phyloP scores from a whole-genome alignment of 2,888 invertebrate genomes.

The Leptodirus hochenwartii region DNA sequence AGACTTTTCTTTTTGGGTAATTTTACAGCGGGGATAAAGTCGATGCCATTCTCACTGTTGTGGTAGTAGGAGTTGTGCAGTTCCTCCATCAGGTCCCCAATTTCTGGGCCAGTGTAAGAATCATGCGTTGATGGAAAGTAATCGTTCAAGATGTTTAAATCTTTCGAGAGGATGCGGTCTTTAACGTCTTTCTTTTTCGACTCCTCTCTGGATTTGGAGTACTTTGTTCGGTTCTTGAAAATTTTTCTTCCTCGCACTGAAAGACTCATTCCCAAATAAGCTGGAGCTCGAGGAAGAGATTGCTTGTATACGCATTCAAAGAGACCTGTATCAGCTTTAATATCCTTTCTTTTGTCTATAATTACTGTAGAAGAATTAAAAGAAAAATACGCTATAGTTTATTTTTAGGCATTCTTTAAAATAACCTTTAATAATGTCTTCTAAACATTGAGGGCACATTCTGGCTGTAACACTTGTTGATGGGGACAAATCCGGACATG shows the following conservation, averaged over 20 bases:
- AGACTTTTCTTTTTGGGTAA: too few relatives aligned
- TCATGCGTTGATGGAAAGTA: too few relatives aligned
- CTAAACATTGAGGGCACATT: conserved; percentile 72
- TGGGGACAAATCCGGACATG: conserved; percentile 81
- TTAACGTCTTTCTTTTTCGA: conserved; percentile 26
- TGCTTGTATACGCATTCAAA: conserved; percentile 70
- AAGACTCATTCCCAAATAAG: conserved; percentile 57
- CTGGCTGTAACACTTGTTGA: conserved; percentile 77
- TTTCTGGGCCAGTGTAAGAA: conserved; percentile 47
- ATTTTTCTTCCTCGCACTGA: conserved; percentile 48
- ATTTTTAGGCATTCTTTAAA: conserved; percentile 5
- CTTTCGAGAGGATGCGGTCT: conserved; percentile 22
- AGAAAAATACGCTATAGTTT: not conserved
- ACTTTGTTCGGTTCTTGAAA: conserved; percentile 25
- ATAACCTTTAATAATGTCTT: conserved; percentile 80
- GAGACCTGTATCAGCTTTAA: conserved; percentile 59
- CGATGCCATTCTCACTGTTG: conserved; percentile 8
- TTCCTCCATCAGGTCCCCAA: conserved; percentile 49
- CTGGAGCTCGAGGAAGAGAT: conserved; percentile 56
- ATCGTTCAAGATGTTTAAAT: too few relatives aligned
- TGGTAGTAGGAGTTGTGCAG: conserved; percentile 29
- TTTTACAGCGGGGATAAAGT: too few relatives aligned
- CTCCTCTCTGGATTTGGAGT: conserved; percentile 18
- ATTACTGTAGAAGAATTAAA: conserved; percentile 38
- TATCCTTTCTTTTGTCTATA: conserved; percentile 50